Evolutionary conservation across 2,113 vertebrate species (phyloP).

Genomic region (Muntiacus muntjak): DNA sequence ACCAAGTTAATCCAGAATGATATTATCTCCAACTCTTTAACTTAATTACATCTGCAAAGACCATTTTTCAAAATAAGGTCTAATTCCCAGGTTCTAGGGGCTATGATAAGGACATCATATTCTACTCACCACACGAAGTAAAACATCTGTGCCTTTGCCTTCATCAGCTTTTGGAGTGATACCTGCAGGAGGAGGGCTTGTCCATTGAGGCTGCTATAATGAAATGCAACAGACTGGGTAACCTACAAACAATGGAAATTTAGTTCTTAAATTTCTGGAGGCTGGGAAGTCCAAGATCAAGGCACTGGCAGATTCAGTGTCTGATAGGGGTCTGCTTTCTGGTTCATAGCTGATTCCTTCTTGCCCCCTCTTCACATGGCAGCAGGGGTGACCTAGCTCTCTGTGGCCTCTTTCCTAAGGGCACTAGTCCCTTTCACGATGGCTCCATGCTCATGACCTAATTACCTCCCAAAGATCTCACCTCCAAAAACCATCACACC

Average conservation of each 20-base stretch:
- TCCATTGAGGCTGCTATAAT: background rate
- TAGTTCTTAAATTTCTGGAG: background rate
- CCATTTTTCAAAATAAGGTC: background rate
- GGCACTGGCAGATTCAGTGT: background rate
- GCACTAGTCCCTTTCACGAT: background rate
- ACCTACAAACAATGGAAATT: background rate
- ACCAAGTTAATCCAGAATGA: background rate
- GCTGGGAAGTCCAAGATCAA: background rate
- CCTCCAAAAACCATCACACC: background rate
- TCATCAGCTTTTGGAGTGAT: background rate
- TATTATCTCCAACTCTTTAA: background rate
- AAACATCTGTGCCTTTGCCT: background rate
- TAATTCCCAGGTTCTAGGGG: background rate
- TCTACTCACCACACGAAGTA: background rate
- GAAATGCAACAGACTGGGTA: background rate
- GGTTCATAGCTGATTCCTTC: background rate
- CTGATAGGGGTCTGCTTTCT: background rate
- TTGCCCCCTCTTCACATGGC: background rate
- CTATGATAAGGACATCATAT: background rate
- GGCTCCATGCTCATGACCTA: background rate
- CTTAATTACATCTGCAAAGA: constrained; percentile 25
- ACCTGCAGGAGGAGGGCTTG: background rate
- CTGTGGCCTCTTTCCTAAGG: background rate
- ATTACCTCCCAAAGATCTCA: background rate
- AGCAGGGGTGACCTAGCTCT: background rate